Conservation (phyloP, 2,113 vertebrate genomes). For the Pseudopodoces humilis region DNA sequence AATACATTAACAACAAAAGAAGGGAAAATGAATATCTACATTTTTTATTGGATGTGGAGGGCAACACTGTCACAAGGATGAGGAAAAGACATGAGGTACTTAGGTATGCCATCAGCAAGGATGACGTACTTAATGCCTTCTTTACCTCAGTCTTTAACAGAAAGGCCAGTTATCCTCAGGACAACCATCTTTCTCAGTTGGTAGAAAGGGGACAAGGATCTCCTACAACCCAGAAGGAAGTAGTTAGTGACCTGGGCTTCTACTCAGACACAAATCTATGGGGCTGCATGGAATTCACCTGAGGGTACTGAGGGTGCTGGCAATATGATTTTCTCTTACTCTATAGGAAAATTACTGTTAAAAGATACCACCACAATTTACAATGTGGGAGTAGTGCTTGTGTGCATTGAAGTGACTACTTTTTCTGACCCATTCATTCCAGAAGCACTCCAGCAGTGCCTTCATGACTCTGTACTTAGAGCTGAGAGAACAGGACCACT, state of each 20-base stretch:
- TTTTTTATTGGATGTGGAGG: background rate
- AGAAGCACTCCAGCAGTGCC: background rate
- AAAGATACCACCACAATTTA: background rate
- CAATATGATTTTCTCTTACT: background rate
- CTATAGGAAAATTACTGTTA: background rate
- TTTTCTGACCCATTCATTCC: background rate
- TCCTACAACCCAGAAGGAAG: background rate
- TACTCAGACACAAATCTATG: background rate
- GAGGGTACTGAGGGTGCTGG: fast-evolving
- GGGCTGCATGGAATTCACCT: background rate
- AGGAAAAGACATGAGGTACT: background rate
- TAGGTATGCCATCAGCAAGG: background rate
- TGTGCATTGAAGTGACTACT: background rate
- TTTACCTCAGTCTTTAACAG: background rate
- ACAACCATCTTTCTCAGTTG: background rate
- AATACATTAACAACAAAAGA: background rate
- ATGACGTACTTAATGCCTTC: background rate
- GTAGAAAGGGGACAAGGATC: background rate
- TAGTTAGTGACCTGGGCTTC: background rate
- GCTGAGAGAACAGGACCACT: background rate
- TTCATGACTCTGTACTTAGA: background rate
- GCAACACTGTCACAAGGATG: background rate
- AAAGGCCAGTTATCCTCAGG: background rate
- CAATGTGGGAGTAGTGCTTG: background rate
- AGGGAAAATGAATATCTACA: background rate